Base-by-base conservation (phyloP, 2,797 vertebrate species). In the Rhodeus uyekii region DNA sequence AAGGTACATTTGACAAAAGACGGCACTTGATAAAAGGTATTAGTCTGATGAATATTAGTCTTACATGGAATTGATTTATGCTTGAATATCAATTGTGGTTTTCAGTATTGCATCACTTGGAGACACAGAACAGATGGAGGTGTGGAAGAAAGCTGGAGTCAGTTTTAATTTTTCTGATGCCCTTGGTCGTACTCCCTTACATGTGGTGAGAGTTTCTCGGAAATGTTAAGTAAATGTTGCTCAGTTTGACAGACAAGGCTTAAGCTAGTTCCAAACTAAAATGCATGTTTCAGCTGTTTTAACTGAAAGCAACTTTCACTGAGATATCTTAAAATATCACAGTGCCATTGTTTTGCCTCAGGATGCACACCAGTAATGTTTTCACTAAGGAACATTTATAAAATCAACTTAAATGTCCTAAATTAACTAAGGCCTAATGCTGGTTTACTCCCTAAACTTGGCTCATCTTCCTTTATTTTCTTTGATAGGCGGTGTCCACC, bases 41-140 rank as follows among this genome's bases (percentile, higher is more conserved):
- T 10, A n/a, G 10, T 4, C 69, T n/a, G 29, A 78, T 3, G 14
- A 50, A 34, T 46, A 67, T 24, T 32, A 39, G 3, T 44, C 27
- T 39, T 24, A 2, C 46, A 14, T 53, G 50, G 50, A 53, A n/a
- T n/a, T n/a, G n/a, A n/a, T n/a, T 12, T 53, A 18, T 50, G 7
- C 7, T 50, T 50, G 18, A 39, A 27, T 29, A 9, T 53, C 14
- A 7, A 55, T 77, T 44, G 12, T 61, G 53, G 19, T 55, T 75
- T 61, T 42, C 12, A 85, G 84, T 68, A 76, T 86, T 14, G 53
- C 82, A 5, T 74, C 5, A n/a, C 60, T 84, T 67, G 84, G 86
- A 67, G 32, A 84, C 10, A 10, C 9, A 8, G 61, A 82, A 36
- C 55, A 84, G 46, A 87, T 85, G 84, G 58, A 77, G 65, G 46